phyloP scores from a whole-genome alignment of 2,888 invertebrate species.

The Caenorhabditis sinica region DNA sequence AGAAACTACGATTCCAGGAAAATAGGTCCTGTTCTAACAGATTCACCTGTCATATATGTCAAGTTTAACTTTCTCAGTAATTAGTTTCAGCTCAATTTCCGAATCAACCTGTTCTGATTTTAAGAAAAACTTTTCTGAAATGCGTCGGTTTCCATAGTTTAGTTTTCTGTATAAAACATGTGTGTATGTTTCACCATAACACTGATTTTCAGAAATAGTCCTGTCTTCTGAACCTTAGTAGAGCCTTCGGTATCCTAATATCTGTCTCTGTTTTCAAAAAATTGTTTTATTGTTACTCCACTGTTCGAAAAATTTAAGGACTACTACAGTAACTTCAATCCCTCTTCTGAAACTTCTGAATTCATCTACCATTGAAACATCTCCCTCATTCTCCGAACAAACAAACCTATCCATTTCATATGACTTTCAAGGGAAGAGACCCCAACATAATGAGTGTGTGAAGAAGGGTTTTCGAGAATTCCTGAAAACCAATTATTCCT shows the following conservation, averaged over 20 bases:
- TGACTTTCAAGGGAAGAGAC: neutral
- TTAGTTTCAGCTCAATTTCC: conserved; percentile 17
- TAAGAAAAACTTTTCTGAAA: conserved; percentile 6
- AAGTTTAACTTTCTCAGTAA: conserved; percentile 19
- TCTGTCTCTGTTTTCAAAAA: neutral
- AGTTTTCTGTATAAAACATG: neutral
- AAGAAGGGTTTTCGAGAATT: conserved; percentile 4
- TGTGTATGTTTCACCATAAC: too few species aligned
- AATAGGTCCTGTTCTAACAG: neutral
- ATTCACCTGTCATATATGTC: conserved; percentile 31
- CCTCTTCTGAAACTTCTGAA: neutral
- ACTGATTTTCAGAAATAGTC: too few species aligned
- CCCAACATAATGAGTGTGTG: neutral
- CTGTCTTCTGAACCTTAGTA: too few species aligned
- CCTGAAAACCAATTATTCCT: conserved; percentile 10
- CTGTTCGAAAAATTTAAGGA: neutral
- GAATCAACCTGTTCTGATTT: conserved; percentile 33
- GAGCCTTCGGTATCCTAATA: too few species aligned
- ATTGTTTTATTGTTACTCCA: neutral
- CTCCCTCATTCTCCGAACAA: conserved; percentile 5
- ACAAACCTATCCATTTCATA: conserved; percentile 8
- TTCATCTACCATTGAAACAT: neutral
- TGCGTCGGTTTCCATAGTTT: conserved; percentile 4
- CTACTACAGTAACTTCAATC: too few species aligned
- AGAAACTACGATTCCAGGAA: neutral